Conservation (phyloP, 2,888 invertebrate species). For the Schizaphis graminum region DNA sequence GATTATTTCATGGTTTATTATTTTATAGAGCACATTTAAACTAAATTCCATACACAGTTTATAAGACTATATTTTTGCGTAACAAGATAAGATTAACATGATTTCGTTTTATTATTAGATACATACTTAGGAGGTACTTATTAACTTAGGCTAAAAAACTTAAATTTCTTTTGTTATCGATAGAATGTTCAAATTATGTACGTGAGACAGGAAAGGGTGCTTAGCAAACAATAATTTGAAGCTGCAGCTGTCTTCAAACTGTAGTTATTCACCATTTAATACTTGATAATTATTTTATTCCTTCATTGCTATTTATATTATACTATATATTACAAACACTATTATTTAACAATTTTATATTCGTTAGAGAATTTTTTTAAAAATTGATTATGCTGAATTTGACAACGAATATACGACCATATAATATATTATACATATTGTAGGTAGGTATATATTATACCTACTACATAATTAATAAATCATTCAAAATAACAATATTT, state of each 20-base stretch:
- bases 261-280: not conserved
- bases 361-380: too few species aligned
- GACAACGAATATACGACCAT: too few species aligned
- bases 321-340: not conserved
- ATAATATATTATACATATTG: too few species aligned
- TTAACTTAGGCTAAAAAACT: not conserved
- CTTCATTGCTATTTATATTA: not conserved
- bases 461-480: not conserved
- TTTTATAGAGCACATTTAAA: slow-evolving; percentile 39
- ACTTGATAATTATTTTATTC: not conserved
- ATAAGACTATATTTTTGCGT: not conserved
- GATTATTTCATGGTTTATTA: slow-evolving; percentile 48
- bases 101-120: not conserved
- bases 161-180: not conserved
- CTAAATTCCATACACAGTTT: not conserved
- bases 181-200: not conserved
- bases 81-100: not conserved
- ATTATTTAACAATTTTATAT: not conserved
- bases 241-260: not conserved
- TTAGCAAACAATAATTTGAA: not conserved
- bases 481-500: not conserved
- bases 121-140: not conserved
- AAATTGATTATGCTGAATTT: too few species aligned
- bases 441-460: not conserved
- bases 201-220: not conserved